phyloP scores from a whole-genome alignment of 2,888 invertebrate genomes.

The Linhomoeus sp. region DNA sequence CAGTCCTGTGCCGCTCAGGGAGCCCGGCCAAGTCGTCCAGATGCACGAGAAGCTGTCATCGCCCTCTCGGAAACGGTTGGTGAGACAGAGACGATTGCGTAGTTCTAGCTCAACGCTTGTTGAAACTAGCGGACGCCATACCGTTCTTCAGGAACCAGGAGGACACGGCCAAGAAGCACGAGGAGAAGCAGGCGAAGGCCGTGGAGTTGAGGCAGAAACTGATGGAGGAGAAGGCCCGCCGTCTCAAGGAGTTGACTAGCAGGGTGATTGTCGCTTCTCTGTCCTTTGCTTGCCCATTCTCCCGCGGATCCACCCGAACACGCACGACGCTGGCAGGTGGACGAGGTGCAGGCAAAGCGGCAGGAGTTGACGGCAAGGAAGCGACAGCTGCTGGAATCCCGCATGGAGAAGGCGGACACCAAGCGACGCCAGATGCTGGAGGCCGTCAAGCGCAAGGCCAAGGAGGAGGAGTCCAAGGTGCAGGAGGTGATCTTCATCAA shows the following conservation, averaged over 20 bases:
- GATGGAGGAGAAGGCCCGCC: slow-evolving; percentile 59
- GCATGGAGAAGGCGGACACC: slow-evolving; percentile 55
- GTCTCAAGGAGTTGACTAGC: slow-evolving; percentile 60
- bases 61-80: slow-evolving; percentile 57
- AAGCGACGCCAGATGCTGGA: slow-evolving; percentile 47
- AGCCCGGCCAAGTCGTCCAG: slow-evolving; percentile 74
- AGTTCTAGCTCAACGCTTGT: too few relatives aligned
- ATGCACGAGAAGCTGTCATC: slow-evolving; percentile 81
- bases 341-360: slow-evolving; percentile 51
- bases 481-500: slow-evolving; percentile 95
- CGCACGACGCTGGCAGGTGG: slow-evolving; percentile 30
- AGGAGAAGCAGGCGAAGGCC: slow-evolving; percentile 74
- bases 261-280: slow-evolving; percentile 43
- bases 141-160: slow-evolving; percentile 27
- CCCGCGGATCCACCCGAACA: too few relatives aligned
- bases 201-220: slow-evolving; percentile 62
- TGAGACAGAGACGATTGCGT: too few relatives aligned
- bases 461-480: slow-evolving; percentile 87
- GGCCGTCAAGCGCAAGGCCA: slow-evolving; percentile 68
- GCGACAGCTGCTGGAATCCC: slow-evolving; percentile 31
- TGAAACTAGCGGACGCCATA: too few relatives aligned
- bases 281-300: background rate
- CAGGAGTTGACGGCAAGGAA: slow-evolving; percentile 59
- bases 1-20: slow-evolving; percentile 39
- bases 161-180: slow-evolving; percentile 50